Base-by-base conservation (phyloP, 2,113 vertebrate species). In the Neofelis nebulosa region DNA sequence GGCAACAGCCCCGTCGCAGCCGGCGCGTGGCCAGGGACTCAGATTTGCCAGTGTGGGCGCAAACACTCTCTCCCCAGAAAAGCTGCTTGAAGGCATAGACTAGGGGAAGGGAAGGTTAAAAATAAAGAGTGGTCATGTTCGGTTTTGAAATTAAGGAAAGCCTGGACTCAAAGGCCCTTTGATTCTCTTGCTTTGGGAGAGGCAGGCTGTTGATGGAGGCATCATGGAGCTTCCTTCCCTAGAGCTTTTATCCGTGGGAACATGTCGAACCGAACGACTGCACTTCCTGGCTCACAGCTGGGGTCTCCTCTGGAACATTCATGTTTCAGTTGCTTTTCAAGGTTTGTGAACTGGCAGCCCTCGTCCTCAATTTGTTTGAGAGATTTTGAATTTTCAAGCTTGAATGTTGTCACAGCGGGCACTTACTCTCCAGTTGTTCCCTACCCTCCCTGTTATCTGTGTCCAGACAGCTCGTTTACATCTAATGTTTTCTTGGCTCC, bases 51-150 rank as follows among this genome's bases (percentile, higher is more conserved):
- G 97, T 97, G 97, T 97, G 97, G 98, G 97, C 92, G 78, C 97
- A 68, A 50, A 96, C 97, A 95, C 89, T 92, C 41, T 84, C 78
- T 96, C 95, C 94, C 87, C 96, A 96, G 96, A 97, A 97, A 98
- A 98, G 95, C 97, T 96, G 95, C 94, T 76, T 27, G 79, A 96
- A 98, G 94, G 89, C 94, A 97, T 84, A 84, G 95, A 96, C 55
- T 19, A 78, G 81, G 96, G 78, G 94, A 95, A 93, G 79, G 48
- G 92, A 91, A 80, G 97, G 94, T 96, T 97, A 98, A 98, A 98
- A 98, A 97, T 98, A 98, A 94, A 98, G 86, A 96, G 92, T 95
- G 92, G 97, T 84, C 98, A 65, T 94, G 80, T 84, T 95, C 38
- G 0, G 48, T 45, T 94, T 76, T 89, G 87, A 85, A 95, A 96